These are phyloP conservation scores for Pelecanoides urinatrix DNA, from an alignment of 2,113 vertebrate species.

Conservation along the genomic window DNA sequence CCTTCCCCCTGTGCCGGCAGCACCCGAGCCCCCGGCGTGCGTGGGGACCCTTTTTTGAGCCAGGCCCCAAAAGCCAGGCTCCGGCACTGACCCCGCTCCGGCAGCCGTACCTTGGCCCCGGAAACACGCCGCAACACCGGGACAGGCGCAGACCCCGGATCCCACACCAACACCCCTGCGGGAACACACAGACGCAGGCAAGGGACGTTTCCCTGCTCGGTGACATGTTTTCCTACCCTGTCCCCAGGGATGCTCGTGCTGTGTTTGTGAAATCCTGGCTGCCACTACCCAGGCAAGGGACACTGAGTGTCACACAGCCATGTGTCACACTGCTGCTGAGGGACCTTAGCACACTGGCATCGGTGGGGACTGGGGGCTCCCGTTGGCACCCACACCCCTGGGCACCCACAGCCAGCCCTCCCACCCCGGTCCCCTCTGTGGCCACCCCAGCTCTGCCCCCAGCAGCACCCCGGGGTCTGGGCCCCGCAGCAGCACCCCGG, in stretches of 20 bases:
- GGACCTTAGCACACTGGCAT: background rate
- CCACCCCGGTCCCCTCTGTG: background rate
- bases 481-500: background rate
- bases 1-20: too few relatives aligned
- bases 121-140: rapidly evolving
- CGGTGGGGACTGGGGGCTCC: background rate
- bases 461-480: background rate
- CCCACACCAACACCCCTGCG: rapidly evolving
- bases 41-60: background rate
- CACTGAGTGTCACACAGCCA: background rate
- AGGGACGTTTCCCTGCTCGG: background rate
- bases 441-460: background rate
- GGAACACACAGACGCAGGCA: background rate
- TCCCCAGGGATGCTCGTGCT: background rate
- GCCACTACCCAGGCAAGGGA: background rate
- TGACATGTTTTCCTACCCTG: background rate
- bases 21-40: rapidly evolving
- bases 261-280: background rate
- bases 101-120: background rate
- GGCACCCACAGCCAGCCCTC: background rate
- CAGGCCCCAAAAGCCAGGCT: background rate
- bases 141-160: background rate
- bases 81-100: rapidly evolving
- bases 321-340: background rate
- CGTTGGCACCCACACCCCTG: background rate